phyloP scores from a whole-genome alignment of 2,888 invertebrate genomes.

The Celastrina argiolus region DNA sequence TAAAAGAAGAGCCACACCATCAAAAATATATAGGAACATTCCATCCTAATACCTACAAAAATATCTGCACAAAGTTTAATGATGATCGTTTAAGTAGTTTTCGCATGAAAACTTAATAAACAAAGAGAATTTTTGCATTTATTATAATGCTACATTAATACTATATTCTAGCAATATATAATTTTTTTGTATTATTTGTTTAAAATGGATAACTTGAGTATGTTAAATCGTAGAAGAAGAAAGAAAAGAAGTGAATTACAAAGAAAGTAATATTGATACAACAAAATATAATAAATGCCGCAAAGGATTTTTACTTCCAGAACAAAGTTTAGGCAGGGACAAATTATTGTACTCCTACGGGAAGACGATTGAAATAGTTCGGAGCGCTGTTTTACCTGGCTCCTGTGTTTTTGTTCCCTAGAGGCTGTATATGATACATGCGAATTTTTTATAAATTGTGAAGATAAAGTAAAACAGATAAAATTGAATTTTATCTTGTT shows the following conservation, averaged over 20 bases:
- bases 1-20: not conserved
- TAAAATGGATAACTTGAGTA: no score
- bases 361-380: conserved; percentile 22
- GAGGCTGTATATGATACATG: conserved; percentile 1
- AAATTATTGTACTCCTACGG: conserved; percentile 13
- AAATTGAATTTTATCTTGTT: no score
- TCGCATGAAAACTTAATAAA: no score
- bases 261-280: not conserved
- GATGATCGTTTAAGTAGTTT: no score
- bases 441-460: not conserved
- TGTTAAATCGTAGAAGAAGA: not conserved
- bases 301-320: conserved; percentile 10
- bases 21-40: no score
- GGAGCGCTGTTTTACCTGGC: conserved; percentile 10
- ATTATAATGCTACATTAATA: no score
- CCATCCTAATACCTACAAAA: not conserved
- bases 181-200: no score
- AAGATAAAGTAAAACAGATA: no score
- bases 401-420: conserved; percentile 4
- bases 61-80: no score
- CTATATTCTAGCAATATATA: no score
- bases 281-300: not conserved
- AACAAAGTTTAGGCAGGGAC: conserved; percentile 16
- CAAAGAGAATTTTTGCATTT: no score
- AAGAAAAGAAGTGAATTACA: not conserved